Evolutionary conservation across 2,113 vertebrate species (phyloP).

Genomic region (Mionectes macconnelli): DNA sequence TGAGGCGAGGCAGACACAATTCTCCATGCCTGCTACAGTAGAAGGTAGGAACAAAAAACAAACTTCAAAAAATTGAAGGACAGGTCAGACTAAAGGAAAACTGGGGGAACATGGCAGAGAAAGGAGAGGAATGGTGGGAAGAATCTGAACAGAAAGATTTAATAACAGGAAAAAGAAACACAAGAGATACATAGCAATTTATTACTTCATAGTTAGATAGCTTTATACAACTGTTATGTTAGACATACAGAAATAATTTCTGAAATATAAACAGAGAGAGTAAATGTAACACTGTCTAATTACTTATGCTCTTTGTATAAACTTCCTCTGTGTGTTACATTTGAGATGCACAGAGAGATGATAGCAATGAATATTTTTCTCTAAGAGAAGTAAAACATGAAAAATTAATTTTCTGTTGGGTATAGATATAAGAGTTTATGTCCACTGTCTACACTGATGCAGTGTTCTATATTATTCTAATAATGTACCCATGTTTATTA

Average conservation of each 20-base stretch:
- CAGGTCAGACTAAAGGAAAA: neutral
- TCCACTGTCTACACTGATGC: neutral
- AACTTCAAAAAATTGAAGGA: neutral
- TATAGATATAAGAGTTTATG: neutral
- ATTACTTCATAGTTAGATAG: neutral
- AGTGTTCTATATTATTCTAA: neutral
- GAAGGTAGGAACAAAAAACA: neutral
- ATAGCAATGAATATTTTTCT: neutral
- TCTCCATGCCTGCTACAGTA: neutral
- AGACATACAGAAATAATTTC: neutral
- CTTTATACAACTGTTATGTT: neutral
- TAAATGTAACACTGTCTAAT: neutral
- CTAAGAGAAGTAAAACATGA: neutral
- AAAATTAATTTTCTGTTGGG: neutral
- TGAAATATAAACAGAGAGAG: neutral
- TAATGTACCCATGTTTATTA: neutral
- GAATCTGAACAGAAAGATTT: neutral
- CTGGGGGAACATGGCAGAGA: neutral
- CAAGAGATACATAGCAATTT: neutral
- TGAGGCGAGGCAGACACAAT: neutral
- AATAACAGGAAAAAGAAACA: neutral
- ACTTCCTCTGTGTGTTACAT: neutral
- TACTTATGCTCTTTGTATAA: neutral
- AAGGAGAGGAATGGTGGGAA: neutral
- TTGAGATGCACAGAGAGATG: neutral